A percentile compares a stretch with the other conserved stretches of the same genome.
These are phyloP conservation scores for Phrynosoma platyrhinos DNA, from an alignment of 2,113 vertebrate genomes.

Conservation along the genomic window DNA sequence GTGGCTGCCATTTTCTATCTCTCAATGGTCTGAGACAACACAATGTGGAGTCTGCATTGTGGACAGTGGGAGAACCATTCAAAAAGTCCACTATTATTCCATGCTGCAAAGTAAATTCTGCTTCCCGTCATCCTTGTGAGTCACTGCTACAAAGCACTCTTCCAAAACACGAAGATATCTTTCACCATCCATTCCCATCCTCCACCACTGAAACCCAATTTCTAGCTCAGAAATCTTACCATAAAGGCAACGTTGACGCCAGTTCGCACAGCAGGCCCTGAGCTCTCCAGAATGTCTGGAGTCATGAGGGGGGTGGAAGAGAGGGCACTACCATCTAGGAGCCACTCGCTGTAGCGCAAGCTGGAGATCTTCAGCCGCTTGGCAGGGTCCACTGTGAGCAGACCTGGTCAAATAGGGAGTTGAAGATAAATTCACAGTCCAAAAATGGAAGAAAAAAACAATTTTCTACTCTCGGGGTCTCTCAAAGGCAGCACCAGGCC, in stretches of 20 bases:
- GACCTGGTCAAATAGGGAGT: slow-evolving; percentile 70
- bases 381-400: slow-evolving; percentile 89
- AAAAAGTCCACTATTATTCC: too few species aligned
- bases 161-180: not conserved
- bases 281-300: slow-evolving; percentile 89
- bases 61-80: too few species aligned
- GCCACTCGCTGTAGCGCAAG: slow-evolving; percentile 88
- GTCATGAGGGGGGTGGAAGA: slow-evolving; percentile 91
- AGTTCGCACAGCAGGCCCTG: slow-evolving; percentile 86
- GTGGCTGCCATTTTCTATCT: not conserved
- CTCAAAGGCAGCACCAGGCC: too few species aligned
- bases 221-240: slow-evolving; percentile 71
- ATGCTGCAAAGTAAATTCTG: not conserved
- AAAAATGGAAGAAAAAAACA: not conserved
- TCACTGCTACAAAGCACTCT: not conserved
- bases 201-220: not conserved
- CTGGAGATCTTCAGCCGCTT: slow-evolving; percentile 87
- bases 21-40: too few species aligned
- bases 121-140: too few species aligned
- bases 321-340: slow-evolving; percentile 86
- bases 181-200: too few species aligned
- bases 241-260: slow-evolving; percentile 91
- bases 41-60: too few species aligned
- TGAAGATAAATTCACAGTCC: too few species aligned
- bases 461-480: too few species aligned